Evolutionary conservation across 2,113 vertebrate genomes (phyloP).

Genomic region (Toxostoma redivivum): DNA sequence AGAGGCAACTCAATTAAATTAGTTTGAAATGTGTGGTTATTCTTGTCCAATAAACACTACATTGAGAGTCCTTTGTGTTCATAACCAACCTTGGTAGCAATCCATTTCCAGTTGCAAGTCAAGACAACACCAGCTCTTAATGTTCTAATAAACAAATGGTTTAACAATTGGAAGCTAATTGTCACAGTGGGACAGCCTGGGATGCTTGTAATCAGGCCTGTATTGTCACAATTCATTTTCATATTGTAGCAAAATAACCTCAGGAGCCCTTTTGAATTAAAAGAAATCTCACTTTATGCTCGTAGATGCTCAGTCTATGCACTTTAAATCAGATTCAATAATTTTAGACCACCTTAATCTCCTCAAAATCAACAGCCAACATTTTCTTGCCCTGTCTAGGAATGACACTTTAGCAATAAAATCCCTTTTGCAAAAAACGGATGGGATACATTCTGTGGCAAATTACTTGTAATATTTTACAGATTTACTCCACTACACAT

Average conservation of each 20-base stretch:
- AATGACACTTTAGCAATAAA: slow-evolving; percentile 27
- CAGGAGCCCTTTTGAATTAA: slow-evolving; percentile 56
- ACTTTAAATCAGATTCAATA: slow-evolving; percentile 55
- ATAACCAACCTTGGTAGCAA: slow-evolving; percentile 46
- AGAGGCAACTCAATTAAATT: slow-evolving; percentile 51
- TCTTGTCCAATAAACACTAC: slow-evolving; percentile 57
- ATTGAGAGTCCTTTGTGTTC: slow-evolving; percentile 27
- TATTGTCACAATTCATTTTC: slow-evolving; percentile 75
- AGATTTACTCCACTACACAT: slow-evolving; percentile 45
- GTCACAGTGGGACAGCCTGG: slow-evolving; percentile 70
- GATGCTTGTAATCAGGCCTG: slow-evolving; percentile 67
- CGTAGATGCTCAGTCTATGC: slow-evolving; percentile 6
- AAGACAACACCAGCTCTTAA: slow-evolving; percentile 58
- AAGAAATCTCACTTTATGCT: slow-evolving; percentile 48
- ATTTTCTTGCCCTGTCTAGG: slow-evolving; percentile 18
- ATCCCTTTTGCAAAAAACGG: slow-evolving; percentile 29
- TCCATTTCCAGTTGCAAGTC: slow-evolving; percentile 59
- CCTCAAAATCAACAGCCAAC: slow-evolving; percentile 43
- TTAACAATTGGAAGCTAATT: slow-evolving; percentile 76
- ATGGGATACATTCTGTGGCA: slow-evolving; percentile 1
- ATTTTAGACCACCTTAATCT: slow-evolving; percentile 53
- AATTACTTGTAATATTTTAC: slow-evolving; percentile 51
- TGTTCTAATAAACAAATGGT: slow-evolving; percentile 69
- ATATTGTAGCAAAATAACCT: slow-evolving; percentile 76
- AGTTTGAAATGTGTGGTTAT: slow-evolving; percentile 45